These are phyloP conservation scores for Lanius ludovicianus DNA, from an alignment of 2,113 vertebrate species.

Conservation along the genomic window DNA sequence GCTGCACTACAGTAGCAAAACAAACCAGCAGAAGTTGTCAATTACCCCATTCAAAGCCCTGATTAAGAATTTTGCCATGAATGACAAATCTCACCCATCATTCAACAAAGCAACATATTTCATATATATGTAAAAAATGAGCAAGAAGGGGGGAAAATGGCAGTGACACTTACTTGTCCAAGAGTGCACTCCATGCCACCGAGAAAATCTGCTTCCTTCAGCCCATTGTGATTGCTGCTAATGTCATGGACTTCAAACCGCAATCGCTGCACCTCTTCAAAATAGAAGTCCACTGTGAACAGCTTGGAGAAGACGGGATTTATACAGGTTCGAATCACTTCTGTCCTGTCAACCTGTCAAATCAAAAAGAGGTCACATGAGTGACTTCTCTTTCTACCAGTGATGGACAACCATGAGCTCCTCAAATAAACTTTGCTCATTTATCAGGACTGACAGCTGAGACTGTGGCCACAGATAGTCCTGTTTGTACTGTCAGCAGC, in stretches of 20 bases:
- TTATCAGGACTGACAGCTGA: neutral
- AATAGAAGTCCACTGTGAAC: slow-evolving; percentile 95
- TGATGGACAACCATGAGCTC: neutral
- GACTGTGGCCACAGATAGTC: neutral
- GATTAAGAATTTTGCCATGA: neutral
- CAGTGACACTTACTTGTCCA: slow-evolving; percentile 81
- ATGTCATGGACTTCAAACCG: slow-evolving; percentile 93
- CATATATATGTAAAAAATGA: neutral
- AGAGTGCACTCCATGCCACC: slow-evolving; percentile 95
- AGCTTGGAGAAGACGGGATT: slow-evolving; percentile 94
- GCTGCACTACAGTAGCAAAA: neutral
- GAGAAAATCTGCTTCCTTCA: slow-evolving; percentile 89
- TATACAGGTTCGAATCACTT: slow-evolving; percentile 92
- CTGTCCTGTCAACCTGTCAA: slow-evolving; percentile 92
- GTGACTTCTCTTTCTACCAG: neutral
- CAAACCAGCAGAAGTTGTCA: neutral
- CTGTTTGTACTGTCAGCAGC: neutral
- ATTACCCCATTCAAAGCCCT: neutral
- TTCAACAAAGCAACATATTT: neutral
- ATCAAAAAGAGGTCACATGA: neutral
- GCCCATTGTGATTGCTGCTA: slow-evolving; percentile 88
- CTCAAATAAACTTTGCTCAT: neutral
- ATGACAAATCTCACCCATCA: neutral
- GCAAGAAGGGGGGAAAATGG: accelerated
- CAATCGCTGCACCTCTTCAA: slow-evolving; percentile 94